Conservation (phyloP, 2,888 invertebrate genomes). For the Lasioglossum zephyrum region DNA sequence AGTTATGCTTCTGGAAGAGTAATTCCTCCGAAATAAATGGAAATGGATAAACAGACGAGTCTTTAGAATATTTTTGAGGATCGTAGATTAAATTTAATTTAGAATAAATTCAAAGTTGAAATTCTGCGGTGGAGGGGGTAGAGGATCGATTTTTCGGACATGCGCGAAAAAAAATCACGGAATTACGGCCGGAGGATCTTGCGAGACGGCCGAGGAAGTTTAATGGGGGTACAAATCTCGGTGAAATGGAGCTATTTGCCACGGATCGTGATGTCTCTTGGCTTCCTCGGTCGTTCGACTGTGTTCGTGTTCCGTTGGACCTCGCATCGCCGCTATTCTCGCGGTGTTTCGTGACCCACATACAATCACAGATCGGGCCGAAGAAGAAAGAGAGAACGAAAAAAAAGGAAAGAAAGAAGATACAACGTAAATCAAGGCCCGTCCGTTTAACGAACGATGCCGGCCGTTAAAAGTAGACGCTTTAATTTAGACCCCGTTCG, state of each 20-base stretch:
- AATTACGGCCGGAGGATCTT: slow-evolving; percentile 66
- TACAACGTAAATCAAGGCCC: slow-evolving; percentile 63
- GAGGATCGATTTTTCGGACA: slow-evolving; percentile 17
- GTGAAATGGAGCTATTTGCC: slow-evolving; percentile 74
- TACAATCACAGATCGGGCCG: slow-evolving; percentile 13
- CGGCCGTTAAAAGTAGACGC: slow-evolving; percentile 44
- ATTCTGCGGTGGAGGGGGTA: too few relatives aligned
- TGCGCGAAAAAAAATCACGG: slow-evolving; percentile 31
- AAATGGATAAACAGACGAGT: not conserved
- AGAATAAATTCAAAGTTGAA: not conserved
- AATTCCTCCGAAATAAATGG: not conserved
- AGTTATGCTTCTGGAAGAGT: not conserved
- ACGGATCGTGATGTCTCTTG: slow-evolving; percentile 59
- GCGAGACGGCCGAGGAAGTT: slow-evolving; percentile 60
- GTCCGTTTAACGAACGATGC: slow-evolving; percentile 58
- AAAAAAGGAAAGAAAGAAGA: slow-evolving; percentile 20
- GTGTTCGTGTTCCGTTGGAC: slow-evolving; percentile 23
- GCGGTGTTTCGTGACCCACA: slow-evolving; percentile 47
- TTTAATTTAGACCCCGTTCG: slow-evolving; percentile 27
- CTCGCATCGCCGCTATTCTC: slow-evolving; percentile 5
- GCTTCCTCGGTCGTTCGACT: slow-evolving; percentile 28
- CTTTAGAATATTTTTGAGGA: too few relatives aligned
- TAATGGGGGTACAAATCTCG: slow-evolving; percentile 77
- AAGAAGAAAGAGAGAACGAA: not conserved
- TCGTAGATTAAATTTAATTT: too few relatives aligned